Percentiles rank a stretch among this genome's conserved stretches.
phyloP scores from a whole-genome alignment of 2,797 vertebrate species.

The Coilia nasus region DNA sequence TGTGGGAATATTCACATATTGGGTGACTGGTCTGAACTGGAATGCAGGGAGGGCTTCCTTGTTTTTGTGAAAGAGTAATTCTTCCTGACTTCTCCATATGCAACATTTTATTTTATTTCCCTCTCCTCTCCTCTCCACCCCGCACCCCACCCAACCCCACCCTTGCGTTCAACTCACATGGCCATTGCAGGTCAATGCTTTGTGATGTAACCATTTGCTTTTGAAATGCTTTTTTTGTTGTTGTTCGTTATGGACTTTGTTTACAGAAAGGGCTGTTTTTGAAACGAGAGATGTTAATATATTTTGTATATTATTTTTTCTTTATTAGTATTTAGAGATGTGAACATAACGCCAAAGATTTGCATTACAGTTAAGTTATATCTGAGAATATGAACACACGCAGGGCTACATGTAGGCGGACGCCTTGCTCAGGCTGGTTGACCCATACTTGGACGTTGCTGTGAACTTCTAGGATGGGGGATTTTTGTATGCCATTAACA shows the following conservation, averaged over 20 bases:
- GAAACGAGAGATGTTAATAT: constrained; percentile 91
- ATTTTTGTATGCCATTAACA: constrained; percentile 76
- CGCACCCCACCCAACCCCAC: constrained; percentile 27
- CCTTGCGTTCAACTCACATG: constrained; percentile 56
- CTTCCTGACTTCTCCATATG: constrained; percentile 44
- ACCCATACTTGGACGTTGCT: constrained; percentile 73
- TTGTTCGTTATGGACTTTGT: constrained; percentile 79
- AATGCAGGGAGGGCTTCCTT: constrained; percentile 58
- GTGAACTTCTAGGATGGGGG: constrained; percentile 77
- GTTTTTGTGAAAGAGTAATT: constrained; percentile 42
- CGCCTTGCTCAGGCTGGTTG: constrained; percentile 70
- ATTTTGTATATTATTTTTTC: constrained; percentile 88
- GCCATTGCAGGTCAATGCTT: constrained; percentile 90
- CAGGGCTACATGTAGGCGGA: constrained; percentile 75
- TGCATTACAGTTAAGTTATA: constrained; percentile 92
- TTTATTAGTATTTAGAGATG: constrained; percentile 66
- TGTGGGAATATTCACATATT: constrained; percentile 45
- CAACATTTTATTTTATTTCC: constrained; percentile 55
- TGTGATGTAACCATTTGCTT: constrained; percentile 60
- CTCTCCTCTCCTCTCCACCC: constrained; percentile 49
- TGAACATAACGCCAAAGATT: constrained; percentile 88
- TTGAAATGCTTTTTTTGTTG: constrained; percentile 31
- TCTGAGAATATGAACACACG: constrained; percentile 79
- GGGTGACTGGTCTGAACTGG: constrained; percentile 60
- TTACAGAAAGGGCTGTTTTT: constrained; percentile 86